Conservation (phyloP, 2,797 vertebrate species). For the Falco concolor region DNA sequence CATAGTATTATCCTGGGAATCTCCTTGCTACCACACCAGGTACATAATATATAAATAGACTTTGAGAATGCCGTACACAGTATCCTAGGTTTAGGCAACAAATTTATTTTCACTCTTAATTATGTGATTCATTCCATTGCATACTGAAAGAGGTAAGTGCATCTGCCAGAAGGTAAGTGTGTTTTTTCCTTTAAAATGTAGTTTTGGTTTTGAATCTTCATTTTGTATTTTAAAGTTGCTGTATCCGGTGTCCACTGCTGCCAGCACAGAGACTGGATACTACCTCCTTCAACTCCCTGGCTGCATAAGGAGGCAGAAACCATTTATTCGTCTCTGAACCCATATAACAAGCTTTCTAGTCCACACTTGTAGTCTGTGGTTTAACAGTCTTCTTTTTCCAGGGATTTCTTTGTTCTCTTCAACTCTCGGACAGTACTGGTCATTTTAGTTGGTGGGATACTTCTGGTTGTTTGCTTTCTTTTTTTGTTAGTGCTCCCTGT, state of each 20-base stretch:
- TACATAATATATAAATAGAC: not conserved
- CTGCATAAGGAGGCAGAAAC: not conserved
- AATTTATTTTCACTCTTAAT: not conserved
- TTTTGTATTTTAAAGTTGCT: not conserved
- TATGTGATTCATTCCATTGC: not conserved
- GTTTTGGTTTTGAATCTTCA: not conserved
- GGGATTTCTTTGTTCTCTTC: not conserved
- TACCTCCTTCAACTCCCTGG: not conserved
- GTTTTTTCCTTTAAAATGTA: not conserved
- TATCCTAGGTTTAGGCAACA: not conserved
- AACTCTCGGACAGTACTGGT: not conserved
- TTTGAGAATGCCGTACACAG: not conserved
- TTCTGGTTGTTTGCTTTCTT: not conserved
- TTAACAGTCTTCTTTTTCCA: not conserved
- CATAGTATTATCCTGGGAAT: not conserved
- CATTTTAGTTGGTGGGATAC: not conserved
- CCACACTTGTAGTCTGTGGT: not conserved
- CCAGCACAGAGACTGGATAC: not conserved
- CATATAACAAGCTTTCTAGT: not conserved
- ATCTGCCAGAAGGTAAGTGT: constrained; percentile 29
- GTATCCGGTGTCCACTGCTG: not conserved
- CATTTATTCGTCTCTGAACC: not conserved
- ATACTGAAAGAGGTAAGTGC: not conserved
- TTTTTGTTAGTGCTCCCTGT: not conserved
- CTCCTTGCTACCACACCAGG: not conserved